Conservation (phyloP, 2,797 vertebrate species). For the Synaphobranchus kaupii region DNA sequence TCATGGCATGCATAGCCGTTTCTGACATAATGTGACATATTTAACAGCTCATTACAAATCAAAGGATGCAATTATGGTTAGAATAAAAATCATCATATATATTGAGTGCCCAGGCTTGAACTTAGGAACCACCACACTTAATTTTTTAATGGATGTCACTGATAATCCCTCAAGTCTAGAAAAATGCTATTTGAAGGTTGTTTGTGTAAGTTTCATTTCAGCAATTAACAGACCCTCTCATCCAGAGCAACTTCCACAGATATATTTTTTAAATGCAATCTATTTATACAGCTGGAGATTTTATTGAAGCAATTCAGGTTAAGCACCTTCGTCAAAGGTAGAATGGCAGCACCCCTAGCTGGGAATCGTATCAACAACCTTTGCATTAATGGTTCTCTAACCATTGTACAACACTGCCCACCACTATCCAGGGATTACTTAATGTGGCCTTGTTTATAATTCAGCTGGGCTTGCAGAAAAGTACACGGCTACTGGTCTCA, state of each 20-base stretch:
- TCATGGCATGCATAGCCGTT: neutral
- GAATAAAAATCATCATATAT: neutral
- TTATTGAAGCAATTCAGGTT: neutral
- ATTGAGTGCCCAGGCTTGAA: neutral
- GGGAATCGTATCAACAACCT: neutral
- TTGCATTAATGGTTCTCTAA: neutral
- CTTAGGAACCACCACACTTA: neutral
- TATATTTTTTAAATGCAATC: neutral
- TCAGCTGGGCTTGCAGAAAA: neutral
- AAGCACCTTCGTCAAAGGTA: neutral
- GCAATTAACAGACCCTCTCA: neutral
- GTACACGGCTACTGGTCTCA: neutral
- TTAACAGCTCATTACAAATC: neutral
- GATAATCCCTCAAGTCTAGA: too few species aligned
- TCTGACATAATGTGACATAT: neutral
- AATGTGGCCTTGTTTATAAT: neutral
- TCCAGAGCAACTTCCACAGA: too few species aligned
- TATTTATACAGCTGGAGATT: neutral
- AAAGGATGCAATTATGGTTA: neutral
- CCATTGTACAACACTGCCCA: neutral
- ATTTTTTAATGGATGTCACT: neutral
- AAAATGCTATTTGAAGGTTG: too few species aligned
- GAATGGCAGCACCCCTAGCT: neutral
- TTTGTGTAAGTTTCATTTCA: neutral
- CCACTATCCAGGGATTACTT: neutral